A percentile compares a stretch with the other conserved stretches of the same genome.
phyloP scores from a whole-genome alignment of 37 sponge, comb jelly and placozoan genomes.

The Oopsacas minuta region DNA sequence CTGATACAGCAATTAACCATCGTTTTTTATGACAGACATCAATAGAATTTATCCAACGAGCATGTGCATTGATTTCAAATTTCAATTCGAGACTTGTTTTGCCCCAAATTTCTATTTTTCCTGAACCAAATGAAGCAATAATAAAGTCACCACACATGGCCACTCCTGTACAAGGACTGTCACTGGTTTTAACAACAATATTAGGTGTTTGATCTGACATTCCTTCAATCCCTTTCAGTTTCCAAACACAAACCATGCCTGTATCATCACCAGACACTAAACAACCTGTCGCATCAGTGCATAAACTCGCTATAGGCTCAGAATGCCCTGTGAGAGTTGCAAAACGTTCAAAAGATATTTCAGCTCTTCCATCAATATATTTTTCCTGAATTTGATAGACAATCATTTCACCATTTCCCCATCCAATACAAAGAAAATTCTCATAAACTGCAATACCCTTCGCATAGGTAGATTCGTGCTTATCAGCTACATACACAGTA shows the following conservation, averaged over 20 bases:
- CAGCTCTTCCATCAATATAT: neutral
- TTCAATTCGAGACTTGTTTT: neutral
- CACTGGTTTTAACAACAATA: neutral
- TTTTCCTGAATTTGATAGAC: neutral
- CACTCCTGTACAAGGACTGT: neutral
- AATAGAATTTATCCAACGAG: constrained; percentile 15
- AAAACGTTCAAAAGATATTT: neutral
- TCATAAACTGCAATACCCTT: constrained; percentile 16
- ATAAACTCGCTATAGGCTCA: neutral
- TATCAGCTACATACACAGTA: neutral
- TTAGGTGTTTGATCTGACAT: neutral
- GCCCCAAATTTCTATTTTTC: neutral
- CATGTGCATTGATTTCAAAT: constrained; percentile 7
- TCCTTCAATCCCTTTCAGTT: neutral
- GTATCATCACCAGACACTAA: neutral
- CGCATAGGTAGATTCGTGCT: neutral
- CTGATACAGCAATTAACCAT: neutral
- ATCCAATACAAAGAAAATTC: neutral
- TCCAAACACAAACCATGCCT: neutral
- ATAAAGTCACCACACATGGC: neutral
- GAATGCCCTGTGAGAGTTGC: neutral
- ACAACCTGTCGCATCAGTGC: neutral
- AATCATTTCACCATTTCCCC: neutral
- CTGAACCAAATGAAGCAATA: constrained; percentile 6
- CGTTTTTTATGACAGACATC: neutral